A percentile compares a stretch with the other conserved stretches of the same genome.
Evolutionary conservation across 2,888 invertebrate genomes (phyloP).

Genomic region (Drosophila subsilvestris): DNA sequence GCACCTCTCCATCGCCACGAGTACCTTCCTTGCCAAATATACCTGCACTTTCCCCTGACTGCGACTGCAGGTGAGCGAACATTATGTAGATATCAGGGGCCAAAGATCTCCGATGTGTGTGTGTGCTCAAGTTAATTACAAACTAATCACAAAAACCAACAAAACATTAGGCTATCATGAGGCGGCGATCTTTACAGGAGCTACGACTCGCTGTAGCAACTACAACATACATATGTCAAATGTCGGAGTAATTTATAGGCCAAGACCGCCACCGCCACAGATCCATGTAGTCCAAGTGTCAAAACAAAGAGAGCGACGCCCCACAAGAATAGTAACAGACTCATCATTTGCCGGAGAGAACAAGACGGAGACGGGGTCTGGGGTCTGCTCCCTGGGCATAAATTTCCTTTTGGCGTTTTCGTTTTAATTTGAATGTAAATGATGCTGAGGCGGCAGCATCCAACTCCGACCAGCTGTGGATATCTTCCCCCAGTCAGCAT

Average conservation of each 20-base stretch:
- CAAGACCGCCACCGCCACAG: conserved; percentile 56
- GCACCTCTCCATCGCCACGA: conserved; percentile 46
- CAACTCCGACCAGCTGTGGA: conserved; percentile 26
- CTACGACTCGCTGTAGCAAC: conserved; percentile 15
- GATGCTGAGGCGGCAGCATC: conserved; percentile 55
- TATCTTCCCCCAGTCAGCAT: neutral
- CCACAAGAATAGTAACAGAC: conserved; percentile 53
- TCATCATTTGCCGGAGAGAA: conserved; percentile 37
- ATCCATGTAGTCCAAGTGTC: conserved; percentile 71
- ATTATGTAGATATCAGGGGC: conserved; percentile 42
- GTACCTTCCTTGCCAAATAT: conserved; percentile 24
- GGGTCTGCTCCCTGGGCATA: conserved; percentile 62
- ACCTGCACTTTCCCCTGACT: neutral
- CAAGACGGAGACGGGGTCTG: conserved; percentile 1
- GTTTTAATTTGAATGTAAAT: conserved; percentile 81
- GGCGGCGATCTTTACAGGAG: conserved; percentile 62
- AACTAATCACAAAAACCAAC: conserved; percentile 69
- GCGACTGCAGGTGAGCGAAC: conserved; percentile 19
- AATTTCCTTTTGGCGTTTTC: conserved; percentile 72
- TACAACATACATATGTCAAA: conserved; percentile 59
- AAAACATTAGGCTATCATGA: conserved; percentile 72
- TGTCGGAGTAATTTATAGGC: conserved; percentile 73
- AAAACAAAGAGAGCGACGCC: conserved; percentile 63
- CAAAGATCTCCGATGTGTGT: conserved; percentile 51
- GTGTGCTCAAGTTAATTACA: conserved; percentile 62